phyloP scores from a whole-genome alignment of 2,797 vertebrate species.

The Lycodopsis pacificus region DNA sequence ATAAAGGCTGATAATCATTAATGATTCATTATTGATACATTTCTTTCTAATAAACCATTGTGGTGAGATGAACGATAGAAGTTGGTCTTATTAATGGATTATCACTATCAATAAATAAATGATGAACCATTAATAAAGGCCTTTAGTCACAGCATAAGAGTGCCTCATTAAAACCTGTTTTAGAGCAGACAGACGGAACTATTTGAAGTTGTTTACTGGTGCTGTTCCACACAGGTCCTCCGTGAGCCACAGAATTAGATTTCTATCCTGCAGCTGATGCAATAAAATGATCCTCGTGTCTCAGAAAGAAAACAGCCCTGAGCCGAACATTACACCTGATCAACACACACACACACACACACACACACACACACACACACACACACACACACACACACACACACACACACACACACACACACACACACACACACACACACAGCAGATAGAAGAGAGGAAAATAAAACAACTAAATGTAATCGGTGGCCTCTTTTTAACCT shows the following conservation, averaged over 20 bases:
- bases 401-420: conserved; percentile 13
- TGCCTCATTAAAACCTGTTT: not conserved
- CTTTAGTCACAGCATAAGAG: not conserved
- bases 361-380: not conserved
- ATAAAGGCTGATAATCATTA: too few relatives aligned
- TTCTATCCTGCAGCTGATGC: conserved; percentile 24
- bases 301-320: not conserved
- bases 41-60: too few relatives aligned
- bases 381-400: conserved; percentile 1
- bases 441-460: not conserved
- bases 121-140: not conserved
- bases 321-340: not conserved
- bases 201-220: conserved; percentile 26
- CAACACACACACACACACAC: conserved; percentile 11
- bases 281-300: conserved; percentile 19
- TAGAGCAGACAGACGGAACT: not conserved
- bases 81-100: not conserved
- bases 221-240: not conserved
- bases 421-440: not conserved
- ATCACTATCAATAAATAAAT: not conserved
- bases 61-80: not conserved
- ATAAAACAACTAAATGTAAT: not conserved
- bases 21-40: too few relatives aligned
- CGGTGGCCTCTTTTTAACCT: not conserved
- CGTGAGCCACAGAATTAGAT: conserved; percentile 29